A percentile compares a stretch with the other conserved stretches of the same genome.
Conservation (phyloP, 2,113 vertebrate species). For the Ceratotherium simum region DNA sequence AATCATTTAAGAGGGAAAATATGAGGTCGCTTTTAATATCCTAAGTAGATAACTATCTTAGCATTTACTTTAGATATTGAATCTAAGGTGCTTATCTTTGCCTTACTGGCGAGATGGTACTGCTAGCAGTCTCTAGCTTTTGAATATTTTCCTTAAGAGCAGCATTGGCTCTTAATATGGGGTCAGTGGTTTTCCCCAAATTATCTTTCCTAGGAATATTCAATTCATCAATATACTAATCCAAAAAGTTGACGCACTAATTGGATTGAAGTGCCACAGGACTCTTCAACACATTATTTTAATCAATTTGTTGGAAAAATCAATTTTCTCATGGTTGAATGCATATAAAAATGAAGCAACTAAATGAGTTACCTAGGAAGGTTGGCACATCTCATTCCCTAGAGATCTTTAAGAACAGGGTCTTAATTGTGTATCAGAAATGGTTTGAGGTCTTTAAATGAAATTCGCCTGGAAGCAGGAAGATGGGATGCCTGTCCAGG, state of each 20-base stretch:
- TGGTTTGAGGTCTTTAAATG: constrained; percentile 53
- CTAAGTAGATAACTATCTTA: constrained; percentile 73
- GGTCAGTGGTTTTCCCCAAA: constrained; percentile 43
- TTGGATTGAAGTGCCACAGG: constrained; percentile 68
- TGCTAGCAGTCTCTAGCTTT: constrained; percentile 40
- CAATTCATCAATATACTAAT: constrained; percentile 66
- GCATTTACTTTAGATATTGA: constrained; percentile 79
- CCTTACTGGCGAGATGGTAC: not conserved
- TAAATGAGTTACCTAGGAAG: constrained; percentile 56
- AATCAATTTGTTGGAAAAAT: constrained; percentile 75
- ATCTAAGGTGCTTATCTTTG: constrained; percentile 57
- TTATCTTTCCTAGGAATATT: constrained; percentile 43
- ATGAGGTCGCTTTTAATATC: constrained; percentile 79
- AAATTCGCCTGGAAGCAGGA: constrained; percentile 57
- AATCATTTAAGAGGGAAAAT: constrained; percentile 78
- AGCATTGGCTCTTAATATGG: constrained; percentile 17
- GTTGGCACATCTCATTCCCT: constrained; percentile 57
- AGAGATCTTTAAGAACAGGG: constrained; percentile 59
- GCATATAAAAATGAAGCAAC: constrained; percentile 62
- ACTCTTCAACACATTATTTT: constrained; percentile 68
- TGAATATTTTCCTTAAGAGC: constrained; percentile 45
- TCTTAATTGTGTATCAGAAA: constrained; percentile 60
- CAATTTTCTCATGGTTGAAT: constrained; percentile 67
- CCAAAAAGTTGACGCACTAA: constrained; percentile 70
- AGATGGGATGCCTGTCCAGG: not conserved